phyloP scores from a whole-genome alignment of 1,140 invertebrate genomes.

The Pararge aegeria region DNA sequence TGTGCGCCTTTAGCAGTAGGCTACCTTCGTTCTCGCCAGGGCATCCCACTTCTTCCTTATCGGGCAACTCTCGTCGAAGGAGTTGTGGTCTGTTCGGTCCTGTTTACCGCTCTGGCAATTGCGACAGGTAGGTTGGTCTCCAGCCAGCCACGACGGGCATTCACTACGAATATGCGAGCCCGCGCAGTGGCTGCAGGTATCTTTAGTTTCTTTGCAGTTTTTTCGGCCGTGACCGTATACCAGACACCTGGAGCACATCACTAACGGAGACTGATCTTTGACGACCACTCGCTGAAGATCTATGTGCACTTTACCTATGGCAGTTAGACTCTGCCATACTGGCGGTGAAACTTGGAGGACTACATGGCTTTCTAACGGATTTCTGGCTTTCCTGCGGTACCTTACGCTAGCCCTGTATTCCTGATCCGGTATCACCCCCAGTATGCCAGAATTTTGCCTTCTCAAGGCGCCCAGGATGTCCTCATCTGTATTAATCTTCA shows the following conservation, averaged over 20 bases:
- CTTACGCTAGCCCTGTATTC: no score
- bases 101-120: slow-evolving; percentile 7
- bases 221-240: slow-evolving; percentile 16
- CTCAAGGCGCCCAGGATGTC: no score
- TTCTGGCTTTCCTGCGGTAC: no score
- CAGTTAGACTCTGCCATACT: not conserved
- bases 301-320: not conserved
- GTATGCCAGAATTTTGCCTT: no score
- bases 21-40: slow-evolving; percentile 4
- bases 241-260: slow-evolving; percentile 3
- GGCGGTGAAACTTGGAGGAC: not conserved
- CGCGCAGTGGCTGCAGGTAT: slow-evolving; percentile 20
- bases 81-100: slow-evolving; percentile 1
- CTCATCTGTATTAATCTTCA: no score
- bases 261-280: slow-evolving; percentile 9
- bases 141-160: not conserved
- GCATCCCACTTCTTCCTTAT: slow-evolving; percentile 12
- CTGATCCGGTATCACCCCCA: no score
- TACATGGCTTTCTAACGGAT: no score
- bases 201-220: slow-evolving; percentile 4
- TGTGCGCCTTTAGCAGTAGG: slow-evolving; percentile 28
- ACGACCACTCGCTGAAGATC: not conserved
- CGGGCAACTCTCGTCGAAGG: slow-evolving; percentile 9
- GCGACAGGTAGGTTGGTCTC: not conserved
- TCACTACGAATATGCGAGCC: slow-evolving; percentile 1